phyloP scores from a whole-genome alignment of 2,888 invertebrate species.

The Dicyrtoma fusca region DNA sequence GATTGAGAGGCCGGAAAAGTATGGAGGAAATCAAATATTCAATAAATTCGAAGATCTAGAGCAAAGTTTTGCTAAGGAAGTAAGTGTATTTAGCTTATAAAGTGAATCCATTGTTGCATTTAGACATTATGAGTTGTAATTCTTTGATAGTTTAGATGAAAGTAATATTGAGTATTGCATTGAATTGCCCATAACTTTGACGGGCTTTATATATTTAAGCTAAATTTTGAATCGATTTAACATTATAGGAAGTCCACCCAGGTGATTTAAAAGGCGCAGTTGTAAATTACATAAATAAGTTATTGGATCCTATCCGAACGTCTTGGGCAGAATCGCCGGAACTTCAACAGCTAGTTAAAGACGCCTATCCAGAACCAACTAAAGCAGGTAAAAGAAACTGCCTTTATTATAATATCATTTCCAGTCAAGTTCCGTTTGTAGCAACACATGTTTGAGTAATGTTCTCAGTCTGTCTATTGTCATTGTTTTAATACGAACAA shows the following conservation, averaged over 20 bases:
- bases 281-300: slow-evolving; percentile 79
- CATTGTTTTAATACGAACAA: no score
- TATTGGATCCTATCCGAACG: slow-evolving; percentile 86
- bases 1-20: slow-evolving; percentile 71
- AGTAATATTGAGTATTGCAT: not conserved
- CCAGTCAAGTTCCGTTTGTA: no score
- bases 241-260: slow-evolving; percentile 76
- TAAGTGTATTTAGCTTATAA: slow-evolving; percentile 10
- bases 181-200: no score
- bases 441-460: no score
- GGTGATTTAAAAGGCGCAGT: slow-evolving; percentile 89
- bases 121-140: not conserved
- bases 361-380: slow-evolving; percentile 51
- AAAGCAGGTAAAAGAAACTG: slow-evolving; percentile 35
- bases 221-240: not conserved
- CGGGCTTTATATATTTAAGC: no score
- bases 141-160: not conserved
- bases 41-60: slow-evolving; percentile 76
- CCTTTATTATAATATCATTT: no score
- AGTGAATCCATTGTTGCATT: not conserved
- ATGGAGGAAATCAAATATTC: slow-evolving; percentile 78
- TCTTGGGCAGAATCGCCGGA: slow-evolving; percentile 61
- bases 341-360: slow-evolving; percentile 46
- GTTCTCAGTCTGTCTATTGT: no score
- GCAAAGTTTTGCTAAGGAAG: slow-evolving; percentile 72